These are phyloP conservation scores for Thymelicus sylvestris DNA, from an alignment of 2,888 invertebrate species.

Conservation along the genomic window DNA sequence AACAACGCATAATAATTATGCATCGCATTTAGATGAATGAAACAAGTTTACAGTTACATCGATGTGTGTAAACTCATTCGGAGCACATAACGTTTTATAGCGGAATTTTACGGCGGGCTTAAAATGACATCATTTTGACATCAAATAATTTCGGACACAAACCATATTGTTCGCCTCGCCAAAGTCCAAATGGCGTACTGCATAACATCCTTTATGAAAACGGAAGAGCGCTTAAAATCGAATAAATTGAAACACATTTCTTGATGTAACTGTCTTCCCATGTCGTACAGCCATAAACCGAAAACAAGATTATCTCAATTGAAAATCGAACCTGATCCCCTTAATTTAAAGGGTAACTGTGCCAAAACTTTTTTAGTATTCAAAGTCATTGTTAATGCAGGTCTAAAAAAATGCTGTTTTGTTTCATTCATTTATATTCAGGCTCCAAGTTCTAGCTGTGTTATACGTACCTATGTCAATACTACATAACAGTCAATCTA, in stretches of 20 bases:
- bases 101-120: conserved; percentile 47
- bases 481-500: background rate
- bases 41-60: conserved; percentile 48
- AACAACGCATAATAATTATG: background rate
- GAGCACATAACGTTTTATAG: conserved; percentile 47
- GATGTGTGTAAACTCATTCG: conserved; percentile 45
- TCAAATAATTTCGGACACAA: conserved; percentile 46
- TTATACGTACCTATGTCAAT: background rate
- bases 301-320: conserved; percentile 46
- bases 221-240: conserved; percentile 32
- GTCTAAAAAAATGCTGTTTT: background rate
- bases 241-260: conserved; percentile 19
- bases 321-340: conserved; percentile 46
- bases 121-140: conserved; percentile 52
- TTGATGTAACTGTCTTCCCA: conserved; percentile 35
- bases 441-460: background rate
- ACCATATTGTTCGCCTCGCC: conserved; percentile 10
- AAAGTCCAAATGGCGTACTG: conserved; percentile 14
- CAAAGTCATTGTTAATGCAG: background rate
- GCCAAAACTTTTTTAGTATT: conserved; percentile 37
- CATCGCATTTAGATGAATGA: conserved; percentile 47
- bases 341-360: conserved; percentile 46
- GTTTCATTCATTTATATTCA: conserved; percentile 4
- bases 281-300: conserved; percentile 41
- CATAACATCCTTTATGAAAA: conserved; percentile 33